These are phyloP conservation scores for Odontesthes bonariensis DNA, from an alignment of 2,113 vertebrate genomes.

Conservation along the genomic window DNA sequence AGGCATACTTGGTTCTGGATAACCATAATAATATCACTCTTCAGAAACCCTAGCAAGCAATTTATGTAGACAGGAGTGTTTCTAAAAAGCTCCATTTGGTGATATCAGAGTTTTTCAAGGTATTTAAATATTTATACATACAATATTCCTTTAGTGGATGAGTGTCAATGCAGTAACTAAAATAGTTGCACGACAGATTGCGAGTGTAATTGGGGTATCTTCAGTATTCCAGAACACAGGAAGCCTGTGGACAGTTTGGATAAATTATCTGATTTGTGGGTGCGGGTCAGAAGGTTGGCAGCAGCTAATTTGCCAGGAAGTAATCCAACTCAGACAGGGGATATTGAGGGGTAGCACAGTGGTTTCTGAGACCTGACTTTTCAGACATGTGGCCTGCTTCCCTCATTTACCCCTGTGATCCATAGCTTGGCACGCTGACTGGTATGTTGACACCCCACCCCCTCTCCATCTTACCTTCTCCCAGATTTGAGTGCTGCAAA, in stretches of 20 bases:
- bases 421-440: constrained; percentile 49
- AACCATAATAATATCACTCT: constrained; percentile 17
- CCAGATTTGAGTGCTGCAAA: constrained; percentile 58
- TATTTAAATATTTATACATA: constrained; percentile 4
- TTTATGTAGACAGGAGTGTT: constrained; percentile 8
- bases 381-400: constrained; percentile 47
- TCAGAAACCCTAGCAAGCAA: background rate
- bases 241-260: constrained; percentile 19
- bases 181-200: background rate
- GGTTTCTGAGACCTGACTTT: constrained; percentile 54
- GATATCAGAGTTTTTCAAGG: background rate
- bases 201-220: constrained; percentile 5
- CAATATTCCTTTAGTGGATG: background rate
- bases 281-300: constrained; percentile 53
- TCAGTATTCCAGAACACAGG: constrained; percentile 7
- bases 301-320: constrained; percentile 52
- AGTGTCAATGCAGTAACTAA: background rate
- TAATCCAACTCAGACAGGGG: constrained; percentile 51
- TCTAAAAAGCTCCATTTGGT: background rate
- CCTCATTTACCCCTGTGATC: constrained; percentile 60
- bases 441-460: constrained; percentile 10
- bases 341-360: constrained; percentile 58
- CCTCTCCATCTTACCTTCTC: background rate
- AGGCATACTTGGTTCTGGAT: constrained; percentile 12
- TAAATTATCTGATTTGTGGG: constrained; percentile 37